Evolutionary conservation across 64 coral and sea anemone species (phyloP).

Genomic region (Porites lutea): DNA sequence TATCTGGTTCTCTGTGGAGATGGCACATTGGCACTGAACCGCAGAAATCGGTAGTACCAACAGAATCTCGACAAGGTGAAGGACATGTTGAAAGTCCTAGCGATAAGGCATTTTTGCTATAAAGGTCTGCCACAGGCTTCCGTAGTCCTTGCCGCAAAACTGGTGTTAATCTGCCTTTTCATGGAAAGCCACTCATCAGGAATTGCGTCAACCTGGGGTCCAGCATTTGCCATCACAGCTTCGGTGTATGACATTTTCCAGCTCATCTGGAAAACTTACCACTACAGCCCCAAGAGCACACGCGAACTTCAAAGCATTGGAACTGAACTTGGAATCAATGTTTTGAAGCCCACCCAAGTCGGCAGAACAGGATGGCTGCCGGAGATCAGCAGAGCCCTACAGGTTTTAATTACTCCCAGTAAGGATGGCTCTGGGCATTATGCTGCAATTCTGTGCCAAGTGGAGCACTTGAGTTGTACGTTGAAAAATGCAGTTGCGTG

Average conservation of each 20-base stretch:
- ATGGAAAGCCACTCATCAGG: constrained; percentile 19
- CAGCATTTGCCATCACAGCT: background rate
- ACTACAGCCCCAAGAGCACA: too few relatives aligned
- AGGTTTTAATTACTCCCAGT: too few relatives aligned
- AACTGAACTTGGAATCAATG: too few relatives aligned
- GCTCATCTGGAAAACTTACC: background rate
- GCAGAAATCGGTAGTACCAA: constrained; percentile 55
- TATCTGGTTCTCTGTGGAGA: constrained; percentile 44
- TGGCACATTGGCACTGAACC: constrained; percentile 39
- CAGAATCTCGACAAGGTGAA: constrained; percentile 55
- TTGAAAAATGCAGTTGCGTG: background rate
- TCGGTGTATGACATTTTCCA: background rate
- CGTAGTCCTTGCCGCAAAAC: constrained; percentile 12
- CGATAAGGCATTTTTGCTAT: constrained; percentile 44
- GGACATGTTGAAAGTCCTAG: constrained; percentile 19
- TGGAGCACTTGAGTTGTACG: constrained; percentile 1
- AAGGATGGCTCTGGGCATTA: too few relatives aligned
- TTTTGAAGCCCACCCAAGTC: too few relatives aligned
- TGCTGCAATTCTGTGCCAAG: background rate
- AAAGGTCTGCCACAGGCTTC: constrained; percentile 49
- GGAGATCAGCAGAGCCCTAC: too few relatives aligned
- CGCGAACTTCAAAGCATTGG: too few relatives aligned
- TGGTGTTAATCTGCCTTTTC: background rate
- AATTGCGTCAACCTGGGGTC: background rate
- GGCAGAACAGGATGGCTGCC: too few relatives aligned